Percentiles rank a stretch among this genome's conserved stretches.
phyloP scores from a whole-genome alignment of 2,113 vertebrate genomes.

The Anoura caudifer region DNA sequence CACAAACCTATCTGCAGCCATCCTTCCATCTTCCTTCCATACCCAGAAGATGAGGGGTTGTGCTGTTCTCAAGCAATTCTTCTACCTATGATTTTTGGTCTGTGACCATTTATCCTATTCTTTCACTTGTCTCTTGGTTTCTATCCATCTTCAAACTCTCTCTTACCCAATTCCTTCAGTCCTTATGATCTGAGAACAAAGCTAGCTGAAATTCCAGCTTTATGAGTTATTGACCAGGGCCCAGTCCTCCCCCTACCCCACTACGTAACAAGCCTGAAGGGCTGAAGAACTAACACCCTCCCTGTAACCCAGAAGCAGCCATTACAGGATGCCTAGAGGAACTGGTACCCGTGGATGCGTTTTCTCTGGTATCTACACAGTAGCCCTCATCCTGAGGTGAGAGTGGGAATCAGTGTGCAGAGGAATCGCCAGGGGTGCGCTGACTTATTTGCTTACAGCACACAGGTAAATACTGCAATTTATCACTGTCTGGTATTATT shows the following conservation, averaged over 20 bases:
- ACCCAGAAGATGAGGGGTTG: background rate
- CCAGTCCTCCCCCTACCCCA: fast-evolving
- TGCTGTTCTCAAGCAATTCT: background rate
- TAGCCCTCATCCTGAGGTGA: background rate
- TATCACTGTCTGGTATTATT: background rate
- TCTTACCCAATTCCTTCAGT: background rate
- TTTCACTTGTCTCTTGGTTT: background rate
- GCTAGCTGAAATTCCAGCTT: background rate
- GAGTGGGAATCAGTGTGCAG: background rate
- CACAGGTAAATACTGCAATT: background rate
- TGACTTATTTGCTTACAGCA: background rate
- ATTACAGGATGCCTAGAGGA: background rate
- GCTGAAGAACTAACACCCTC: background rate
- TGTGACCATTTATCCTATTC: background rate
- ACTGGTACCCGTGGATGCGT: no score
- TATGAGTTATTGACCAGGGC: background rate
- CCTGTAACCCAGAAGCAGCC: background rate
- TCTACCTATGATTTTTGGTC: background rate
- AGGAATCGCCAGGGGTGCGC: background rate
- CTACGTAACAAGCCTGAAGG: background rate
- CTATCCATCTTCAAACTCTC: background rate
- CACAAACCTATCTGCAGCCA: background rate
- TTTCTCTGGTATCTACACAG: background rate
- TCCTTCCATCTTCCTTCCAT: background rate
- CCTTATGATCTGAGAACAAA: background rate